Evolutionary conservation across 2,113 vertebrate species (phyloP).

Genomic region (Hyperoodon ampullatus): DNA sequence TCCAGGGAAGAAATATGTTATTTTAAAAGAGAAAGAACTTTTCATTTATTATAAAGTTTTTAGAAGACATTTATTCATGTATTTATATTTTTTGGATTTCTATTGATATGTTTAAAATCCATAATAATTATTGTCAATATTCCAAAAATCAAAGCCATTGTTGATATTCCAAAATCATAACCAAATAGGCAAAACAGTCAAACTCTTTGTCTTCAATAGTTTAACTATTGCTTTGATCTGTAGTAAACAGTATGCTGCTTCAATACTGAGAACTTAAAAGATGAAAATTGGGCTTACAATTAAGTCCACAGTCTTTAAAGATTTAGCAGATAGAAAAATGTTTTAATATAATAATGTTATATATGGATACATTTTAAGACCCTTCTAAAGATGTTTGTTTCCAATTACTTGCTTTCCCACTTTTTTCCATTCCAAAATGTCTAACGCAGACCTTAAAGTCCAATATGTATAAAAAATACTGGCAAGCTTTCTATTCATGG

Average conservation of each 20-base stretch:
- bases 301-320: not conserved
- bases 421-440: not conserved
- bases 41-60: not conserved
- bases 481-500: not conserved
- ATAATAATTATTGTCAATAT: not conserved
- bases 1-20: not conserved
- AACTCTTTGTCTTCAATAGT: not conserved
- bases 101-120: not conserved
- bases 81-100: not conserved
- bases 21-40: not conserved
- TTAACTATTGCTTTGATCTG: not conserved
- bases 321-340: conserved; percentile 31
- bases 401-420: not conserved
- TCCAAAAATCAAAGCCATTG: not conserved
- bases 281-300: not conserved
- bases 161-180: not conserved
- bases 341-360: not conserved
- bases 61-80: not conserved
- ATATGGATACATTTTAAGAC: not conserved
- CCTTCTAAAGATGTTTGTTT: not conserved
- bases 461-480: conserved; percentile 33
- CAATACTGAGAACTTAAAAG: not conserved
- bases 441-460: not conserved
- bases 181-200: not conserved
- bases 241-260: not conserved